Evolutionary conservation across 2,888 invertebrate genomes (phyloP).

Genomic region (Machimus atricapillus): DNA sequence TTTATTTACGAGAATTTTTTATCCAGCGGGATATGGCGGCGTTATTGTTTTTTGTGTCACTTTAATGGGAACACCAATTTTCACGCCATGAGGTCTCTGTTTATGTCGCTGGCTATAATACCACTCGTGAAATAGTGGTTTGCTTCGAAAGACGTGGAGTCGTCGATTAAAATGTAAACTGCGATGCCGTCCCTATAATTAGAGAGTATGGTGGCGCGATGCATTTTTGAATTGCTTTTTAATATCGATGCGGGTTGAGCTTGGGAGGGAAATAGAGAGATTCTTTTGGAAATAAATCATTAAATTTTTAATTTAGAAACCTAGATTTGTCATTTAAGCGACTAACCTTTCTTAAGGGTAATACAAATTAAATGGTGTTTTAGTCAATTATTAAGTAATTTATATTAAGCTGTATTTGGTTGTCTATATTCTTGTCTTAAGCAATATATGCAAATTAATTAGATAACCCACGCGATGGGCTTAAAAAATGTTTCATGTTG

Average conservation of each 20-base stretch:
- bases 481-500: too few relatives aligned
- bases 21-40: background rate
- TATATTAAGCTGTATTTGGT: too few relatives aligned
- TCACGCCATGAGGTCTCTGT: background rate
- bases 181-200: background rate
- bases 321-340: background rate
- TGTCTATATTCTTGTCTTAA: too few relatives aligned
- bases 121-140: background rate
- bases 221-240: background rate
- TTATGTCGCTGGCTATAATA: background rate
- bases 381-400: too few relatives aligned
- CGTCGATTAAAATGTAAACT: background rate
- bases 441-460: too few relatives aligned
- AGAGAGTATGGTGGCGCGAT: background rate
- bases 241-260: background rate
- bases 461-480: too few relatives aligned
- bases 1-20: background rate
- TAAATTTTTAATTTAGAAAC: background rate
- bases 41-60: background rate
- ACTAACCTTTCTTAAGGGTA: background rate
- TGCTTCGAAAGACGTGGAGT: background rate
- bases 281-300: background rate
- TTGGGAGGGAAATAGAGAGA: background rate
- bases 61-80: slow-evolving; percentile 25
- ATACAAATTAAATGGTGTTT: too few relatives aligned